Conservation (phyloP, 37 sponge, comb jelly and placozoan genomes). For the Spongilla lacustris region DNA sequence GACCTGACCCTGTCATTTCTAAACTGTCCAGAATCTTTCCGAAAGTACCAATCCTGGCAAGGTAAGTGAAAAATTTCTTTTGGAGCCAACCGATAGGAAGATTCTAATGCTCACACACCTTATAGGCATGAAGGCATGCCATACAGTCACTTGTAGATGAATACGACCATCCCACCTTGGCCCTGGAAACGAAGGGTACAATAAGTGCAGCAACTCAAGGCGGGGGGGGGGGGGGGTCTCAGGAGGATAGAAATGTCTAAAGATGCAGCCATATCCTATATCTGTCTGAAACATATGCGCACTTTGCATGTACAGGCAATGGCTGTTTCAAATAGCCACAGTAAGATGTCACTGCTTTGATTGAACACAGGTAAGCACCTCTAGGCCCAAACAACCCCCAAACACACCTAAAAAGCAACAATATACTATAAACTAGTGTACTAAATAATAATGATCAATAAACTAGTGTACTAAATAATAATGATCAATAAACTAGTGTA, state of each 20-base stretch:
- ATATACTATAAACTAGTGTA: no score
- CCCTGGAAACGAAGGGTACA: conserved; percentile 21
- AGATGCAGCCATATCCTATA: neutral
- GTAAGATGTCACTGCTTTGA: no score
- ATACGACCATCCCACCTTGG: conserved; percentile 75
- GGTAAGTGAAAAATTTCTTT: neutral
- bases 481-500: no score
- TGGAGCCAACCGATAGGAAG: neutral
- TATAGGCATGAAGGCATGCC: conserved; percentile 82
- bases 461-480: no score
- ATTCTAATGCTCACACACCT: conserved; percentile 55
- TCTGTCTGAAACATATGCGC: no score
- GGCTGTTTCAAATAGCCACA: no score
- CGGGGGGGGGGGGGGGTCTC: neutral
- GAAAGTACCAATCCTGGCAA: neutral
- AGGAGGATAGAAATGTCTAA: no score
- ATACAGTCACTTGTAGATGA: conserved; percentile 84
- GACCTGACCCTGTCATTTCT: neutral
- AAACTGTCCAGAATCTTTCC: neutral
- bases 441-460: no score
- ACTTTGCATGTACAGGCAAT: no score
- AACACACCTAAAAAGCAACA: no score
- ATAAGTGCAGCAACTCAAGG: neutral
- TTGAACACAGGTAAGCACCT: no score
- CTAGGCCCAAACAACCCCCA: no score